Conservation (phyloP, 2,113 vertebrate genomes). For the Phodopus roborovskii region DNA sequence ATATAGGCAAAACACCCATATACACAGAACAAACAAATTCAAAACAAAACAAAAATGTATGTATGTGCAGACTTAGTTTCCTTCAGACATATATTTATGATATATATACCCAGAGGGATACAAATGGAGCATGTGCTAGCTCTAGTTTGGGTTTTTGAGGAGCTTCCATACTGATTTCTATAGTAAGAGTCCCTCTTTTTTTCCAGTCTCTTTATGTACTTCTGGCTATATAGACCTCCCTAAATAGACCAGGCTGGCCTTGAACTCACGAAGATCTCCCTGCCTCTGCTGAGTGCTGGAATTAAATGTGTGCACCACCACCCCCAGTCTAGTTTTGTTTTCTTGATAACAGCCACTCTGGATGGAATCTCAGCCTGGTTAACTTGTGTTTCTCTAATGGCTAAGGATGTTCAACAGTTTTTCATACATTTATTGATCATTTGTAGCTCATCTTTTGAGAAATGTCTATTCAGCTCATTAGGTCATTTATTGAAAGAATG, state of each 20-base stretch:
- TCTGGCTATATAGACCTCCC: not conserved
- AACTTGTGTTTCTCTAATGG: not conserved
- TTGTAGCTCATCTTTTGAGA: not conserved
- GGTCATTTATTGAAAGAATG: not conserved
- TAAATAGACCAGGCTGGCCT: not conserved
- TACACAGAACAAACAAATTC: not conserved
- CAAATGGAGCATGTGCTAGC: not conserved
- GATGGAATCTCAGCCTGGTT: not conserved
- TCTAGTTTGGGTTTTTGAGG: not conserved
- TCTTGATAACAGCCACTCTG: not conserved
- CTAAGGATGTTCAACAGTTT: not conserved
- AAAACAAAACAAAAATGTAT: not conserved
- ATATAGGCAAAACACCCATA: not conserved
- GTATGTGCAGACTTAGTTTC: not conserved
- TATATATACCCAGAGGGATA: not conserved
- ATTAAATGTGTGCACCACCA: not conserved
- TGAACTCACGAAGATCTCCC: not conserved
- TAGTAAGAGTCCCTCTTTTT: no score
- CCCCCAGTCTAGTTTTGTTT: not conserved
- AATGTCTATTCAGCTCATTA: not conserved
- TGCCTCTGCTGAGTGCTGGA: not conserved
- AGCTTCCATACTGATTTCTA: not conserved
- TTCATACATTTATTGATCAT: not conserved
- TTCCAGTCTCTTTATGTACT: not conserved
- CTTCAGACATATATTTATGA: not conserved